phyloP scores from a whole-genome alignment of 1,140 invertebrate genomes.

The Cotesia vestalis region DNA sequence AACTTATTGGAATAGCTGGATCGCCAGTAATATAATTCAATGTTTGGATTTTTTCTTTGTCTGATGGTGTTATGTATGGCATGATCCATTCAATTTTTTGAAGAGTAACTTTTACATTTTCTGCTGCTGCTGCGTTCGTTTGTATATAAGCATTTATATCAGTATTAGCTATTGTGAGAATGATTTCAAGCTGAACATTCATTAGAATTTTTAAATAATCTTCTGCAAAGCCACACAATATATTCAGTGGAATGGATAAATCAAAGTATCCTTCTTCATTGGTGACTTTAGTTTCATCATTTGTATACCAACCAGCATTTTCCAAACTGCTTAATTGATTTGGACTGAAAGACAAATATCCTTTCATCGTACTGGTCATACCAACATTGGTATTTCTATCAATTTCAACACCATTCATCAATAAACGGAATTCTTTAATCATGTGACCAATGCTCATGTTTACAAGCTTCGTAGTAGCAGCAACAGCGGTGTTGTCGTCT shows the following conservation, averaged over 20 bases:
- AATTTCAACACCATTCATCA: conserved; percentile 60
- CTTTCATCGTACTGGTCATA: conserved; percentile 58
- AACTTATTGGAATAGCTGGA: not conserved
- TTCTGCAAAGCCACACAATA: conserved; percentile 60
- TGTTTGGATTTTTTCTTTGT: too few species aligned
- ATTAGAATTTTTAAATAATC: conserved; percentile 62
- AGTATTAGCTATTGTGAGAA: conserved; percentile 46
- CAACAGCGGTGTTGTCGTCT: conserved; percentile 2
- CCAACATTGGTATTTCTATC: conserved; percentile 59
- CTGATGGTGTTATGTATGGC: too few species aligned
- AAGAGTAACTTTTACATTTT: not conserved
- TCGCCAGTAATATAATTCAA: not conserved
- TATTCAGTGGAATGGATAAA: conserved; percentile 55
- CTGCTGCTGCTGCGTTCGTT: not conserved
- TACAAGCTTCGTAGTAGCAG: conserved; percentile 39
- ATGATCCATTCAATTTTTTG: too few species aligned
- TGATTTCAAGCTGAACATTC: conserved; percentile 61
- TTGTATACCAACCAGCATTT: conserved; percentile 48
- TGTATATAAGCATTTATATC: not conserved
- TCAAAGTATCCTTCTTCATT: conserved; percentile 48
- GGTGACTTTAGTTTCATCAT: conserved; percentile 34
- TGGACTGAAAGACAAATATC: conserved; percentile 45
- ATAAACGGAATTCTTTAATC: conserved; percentile 63
- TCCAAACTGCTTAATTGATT: conserved; percentile 41
- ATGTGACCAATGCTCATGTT: conserved; percentile 58